These are phyloP conservation scores for Agelas oroides DNA, from an alignment of 37 sponge, comb jelly and placozoan species.

Conservation along the genomic window DNA sequence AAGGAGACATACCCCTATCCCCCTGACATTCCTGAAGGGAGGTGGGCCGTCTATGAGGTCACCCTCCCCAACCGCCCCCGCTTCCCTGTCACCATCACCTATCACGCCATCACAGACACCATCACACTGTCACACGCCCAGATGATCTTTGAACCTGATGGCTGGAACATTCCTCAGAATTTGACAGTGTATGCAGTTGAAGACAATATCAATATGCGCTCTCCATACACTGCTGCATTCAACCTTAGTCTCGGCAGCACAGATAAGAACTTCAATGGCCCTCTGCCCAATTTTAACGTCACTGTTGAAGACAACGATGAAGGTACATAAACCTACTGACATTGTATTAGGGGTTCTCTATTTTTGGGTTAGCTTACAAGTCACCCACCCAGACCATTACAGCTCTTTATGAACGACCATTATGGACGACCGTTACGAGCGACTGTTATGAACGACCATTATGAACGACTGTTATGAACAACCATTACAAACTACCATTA, in stretches of 20 bases:
- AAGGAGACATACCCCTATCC: conserved; percentile 72
- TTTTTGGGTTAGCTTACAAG: too few relatives aligned
- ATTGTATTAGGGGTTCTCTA: not conserved
- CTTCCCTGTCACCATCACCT: conserved; percentile 58
- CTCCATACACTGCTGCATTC: conserved; percentile 65
- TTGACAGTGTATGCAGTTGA: conserved; percentile 71
- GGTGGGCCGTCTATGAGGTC: conserved; percentile 82
- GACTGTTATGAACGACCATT: too few relatives aligned
- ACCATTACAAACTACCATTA: too few relatives aligned
- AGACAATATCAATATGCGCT: conserved; percentile 58
- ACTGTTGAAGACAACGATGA: conserved; percentile 87
- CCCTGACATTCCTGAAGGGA: conserved; percentile 83
- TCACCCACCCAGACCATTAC: too few relatives aligned
- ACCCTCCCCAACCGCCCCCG: conserved; percentile 73
- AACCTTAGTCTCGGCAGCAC: conserved; percentile 56
- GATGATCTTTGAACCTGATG: conserved; percentile 76
- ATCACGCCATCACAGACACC: conserved; percentile 53
- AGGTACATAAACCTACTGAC: conserved; percentile 21
- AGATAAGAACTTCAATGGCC: conserved; percentile 74
- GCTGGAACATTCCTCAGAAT: conserved; percentile 81
- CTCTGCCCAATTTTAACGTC: conserved; percentile 66
- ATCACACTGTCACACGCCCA: conserved; percentile 47
- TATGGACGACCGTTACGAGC: too few relatives aligned
- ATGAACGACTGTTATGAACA: too few relatives aligned
- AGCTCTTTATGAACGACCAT: too few relatives aligned